phyloP scores from a whole-genome alignment of 1,140 invertebrate genomes.

The Planococcus citri region DNA sequence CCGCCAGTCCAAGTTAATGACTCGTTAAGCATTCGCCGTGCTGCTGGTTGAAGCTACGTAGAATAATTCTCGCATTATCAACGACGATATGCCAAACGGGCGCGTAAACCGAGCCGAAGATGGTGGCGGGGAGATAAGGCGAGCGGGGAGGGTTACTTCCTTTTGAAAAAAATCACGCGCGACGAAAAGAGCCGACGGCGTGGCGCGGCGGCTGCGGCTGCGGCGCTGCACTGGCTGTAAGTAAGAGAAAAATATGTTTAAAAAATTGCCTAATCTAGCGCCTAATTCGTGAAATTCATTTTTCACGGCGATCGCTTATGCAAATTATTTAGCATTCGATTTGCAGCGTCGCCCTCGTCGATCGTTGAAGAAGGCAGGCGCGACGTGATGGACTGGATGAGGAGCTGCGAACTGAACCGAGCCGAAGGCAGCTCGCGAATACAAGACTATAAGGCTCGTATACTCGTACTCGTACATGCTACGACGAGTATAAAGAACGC shows the following conservation, averaged over 20 bases:
- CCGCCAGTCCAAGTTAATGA: background rate
- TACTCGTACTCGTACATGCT: no score
- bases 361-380: no score
- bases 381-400: no score
- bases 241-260: background rate
- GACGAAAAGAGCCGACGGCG: background rate
- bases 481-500: no score
- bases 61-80: conserved; percentile 3
- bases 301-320: background rate
- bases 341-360: background rate
- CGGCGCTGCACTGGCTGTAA: no score
- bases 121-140: no score
- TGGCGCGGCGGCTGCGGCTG: no score
- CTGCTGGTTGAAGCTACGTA: no score
- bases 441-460: no score
- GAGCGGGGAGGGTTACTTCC: no score
- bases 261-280: background rate
- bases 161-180: background rate
- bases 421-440: no score
- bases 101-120: background rate
- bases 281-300: background rate
- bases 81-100: background rate
- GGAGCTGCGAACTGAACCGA: no score
- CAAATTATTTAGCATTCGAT: background rate
- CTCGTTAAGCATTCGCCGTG: background rate